These are phyloP conservation scores for Hypotaenidia okinawae DNA, from an alignment of 2,797 vertebrate genomes.

Conservation along the genomic window DNA sequence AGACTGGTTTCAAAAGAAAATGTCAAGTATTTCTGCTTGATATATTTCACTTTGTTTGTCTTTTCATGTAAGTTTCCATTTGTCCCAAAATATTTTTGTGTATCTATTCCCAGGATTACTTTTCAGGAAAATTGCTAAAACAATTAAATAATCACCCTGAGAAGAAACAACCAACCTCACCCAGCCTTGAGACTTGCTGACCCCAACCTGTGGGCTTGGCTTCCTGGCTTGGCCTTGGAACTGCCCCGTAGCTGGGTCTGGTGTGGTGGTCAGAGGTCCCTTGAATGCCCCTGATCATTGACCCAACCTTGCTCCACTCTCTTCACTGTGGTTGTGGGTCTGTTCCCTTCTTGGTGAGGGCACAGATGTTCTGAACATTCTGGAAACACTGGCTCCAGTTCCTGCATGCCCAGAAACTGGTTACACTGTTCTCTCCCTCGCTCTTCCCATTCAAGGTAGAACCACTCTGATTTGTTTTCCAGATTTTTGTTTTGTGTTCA, in stretches of 20 bases:
- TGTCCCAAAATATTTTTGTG: not conserved
- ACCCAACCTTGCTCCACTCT: rapidly evolving
- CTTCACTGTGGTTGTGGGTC: rapidly evolving
- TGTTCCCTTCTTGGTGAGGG: not conserved
- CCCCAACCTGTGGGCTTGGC: not conserved
- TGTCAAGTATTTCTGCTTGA: not conserved
- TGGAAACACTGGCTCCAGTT: not conserved
- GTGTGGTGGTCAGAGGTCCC: not conserved
- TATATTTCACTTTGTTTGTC: not conserved
- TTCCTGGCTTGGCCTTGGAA: not conserved
- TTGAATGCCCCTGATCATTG: too few species aligned
- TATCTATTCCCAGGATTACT: not conserved
- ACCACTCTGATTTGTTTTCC: not conserved
- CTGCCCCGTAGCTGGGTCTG: too few species aligned
- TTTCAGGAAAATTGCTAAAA: too few species aligned
- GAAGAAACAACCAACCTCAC: too few species aligned
- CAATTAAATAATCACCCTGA: too few species aligned
- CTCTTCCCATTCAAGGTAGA: not conserved
- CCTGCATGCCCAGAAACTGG: too few species aligned
- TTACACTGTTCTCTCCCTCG: not conserved
- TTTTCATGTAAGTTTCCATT: not conserved
- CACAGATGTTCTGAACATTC: rapidly evolving
- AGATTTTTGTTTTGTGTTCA: not conserved
- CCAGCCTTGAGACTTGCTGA: too few species aligned
- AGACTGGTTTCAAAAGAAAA: not conserved